These are phyloP conservation scores for Moxostoma hubbsi DNA, from an alignment of 2,797 vertebrate genomes.

Conservation along the genomic window DNA sequence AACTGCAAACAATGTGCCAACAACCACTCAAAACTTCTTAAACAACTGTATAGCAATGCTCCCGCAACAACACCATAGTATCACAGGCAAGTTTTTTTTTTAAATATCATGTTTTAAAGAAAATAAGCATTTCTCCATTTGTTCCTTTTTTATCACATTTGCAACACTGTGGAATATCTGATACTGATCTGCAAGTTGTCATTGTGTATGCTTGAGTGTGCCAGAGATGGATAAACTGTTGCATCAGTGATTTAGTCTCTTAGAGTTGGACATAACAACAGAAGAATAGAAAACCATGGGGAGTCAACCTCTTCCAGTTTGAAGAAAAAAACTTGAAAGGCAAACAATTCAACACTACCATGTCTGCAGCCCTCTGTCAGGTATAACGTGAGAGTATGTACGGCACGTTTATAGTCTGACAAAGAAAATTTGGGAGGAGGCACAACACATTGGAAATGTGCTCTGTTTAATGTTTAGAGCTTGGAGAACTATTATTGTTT, in stretches of 20 bases:
- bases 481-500: neutral
- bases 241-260: conserved; percentile 16
- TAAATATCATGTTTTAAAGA: neutral
- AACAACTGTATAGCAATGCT: neutral
- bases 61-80: neutral
- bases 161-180: conserved; percentile 5
- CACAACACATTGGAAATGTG: neutral
- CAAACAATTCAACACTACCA: conserved; percentile 45
- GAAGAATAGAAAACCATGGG: conserved; percentile 29
- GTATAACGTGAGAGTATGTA: neutral
- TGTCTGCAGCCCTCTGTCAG: conserved; percentile 5
- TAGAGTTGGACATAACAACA: conserved; percentile 34
- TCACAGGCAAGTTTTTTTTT: too few relatives aligned
- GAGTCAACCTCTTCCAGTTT: conserved; percentile 20
- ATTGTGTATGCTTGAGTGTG: conserved; percentile 7
- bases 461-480: neutral
- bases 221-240: neutral
- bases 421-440: neutral
- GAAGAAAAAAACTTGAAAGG: conserved; percentile 13
- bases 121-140: neutral
- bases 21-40: too few relatives aligned
- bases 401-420: neutral
- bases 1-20: too few relatives aligned
- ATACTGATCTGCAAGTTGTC: conserved; percentile 1
- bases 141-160: neutral